A percentile compares a stretch with the other conserved stretches of the same genome.
Evolutionary conservation across 2,113 vertebrate genomes (phyloP).

Genomic region (Caretta caretta): DNA sequence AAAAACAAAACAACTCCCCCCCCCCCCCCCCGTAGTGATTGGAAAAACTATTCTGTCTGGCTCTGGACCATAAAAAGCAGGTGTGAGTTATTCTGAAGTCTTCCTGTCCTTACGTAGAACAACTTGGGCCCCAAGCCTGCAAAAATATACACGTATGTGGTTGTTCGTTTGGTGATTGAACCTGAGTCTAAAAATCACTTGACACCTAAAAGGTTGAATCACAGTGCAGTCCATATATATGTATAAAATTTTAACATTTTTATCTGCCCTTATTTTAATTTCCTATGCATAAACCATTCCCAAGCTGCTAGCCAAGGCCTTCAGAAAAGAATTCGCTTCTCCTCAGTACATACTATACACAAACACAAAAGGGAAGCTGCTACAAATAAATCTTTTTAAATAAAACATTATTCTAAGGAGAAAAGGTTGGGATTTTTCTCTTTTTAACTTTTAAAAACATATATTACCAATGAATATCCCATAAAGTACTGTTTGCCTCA

Average conservation of each 20-base stretch:
- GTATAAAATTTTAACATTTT: fast-evolving
- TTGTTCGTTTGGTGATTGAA: neutral
- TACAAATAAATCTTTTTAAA: neutral
- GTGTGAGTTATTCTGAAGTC: neutral
- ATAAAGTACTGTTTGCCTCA: neutral
- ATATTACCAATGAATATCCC: neutral
- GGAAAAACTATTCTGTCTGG: neutral
- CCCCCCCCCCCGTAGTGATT: neutral
- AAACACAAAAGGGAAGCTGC: neutral
- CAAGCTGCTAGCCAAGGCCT: fast-evolving
- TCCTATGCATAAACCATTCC: fast-evolving
- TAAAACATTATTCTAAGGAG: neutral
- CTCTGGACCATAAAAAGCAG: neutral
- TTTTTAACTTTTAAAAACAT: neutral
- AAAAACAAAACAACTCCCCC: too few relatives aligned
- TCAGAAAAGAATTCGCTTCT: neutral
- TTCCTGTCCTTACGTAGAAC: too few relatives aligned
- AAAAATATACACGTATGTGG: neutral
- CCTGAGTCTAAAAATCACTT: neutral
- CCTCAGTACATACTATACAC: neutral
- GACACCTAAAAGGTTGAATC: fast-evolving
- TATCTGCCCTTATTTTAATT: neutral
- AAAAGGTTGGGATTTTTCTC: fast-evolving
- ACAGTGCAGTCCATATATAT: fast-evolving
- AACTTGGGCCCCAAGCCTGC: neutral